Evolutionary conservation across 2,797 vertebrate species (phyloP).

Genomic region (Dendrocincla fuliginosa): DNA sequence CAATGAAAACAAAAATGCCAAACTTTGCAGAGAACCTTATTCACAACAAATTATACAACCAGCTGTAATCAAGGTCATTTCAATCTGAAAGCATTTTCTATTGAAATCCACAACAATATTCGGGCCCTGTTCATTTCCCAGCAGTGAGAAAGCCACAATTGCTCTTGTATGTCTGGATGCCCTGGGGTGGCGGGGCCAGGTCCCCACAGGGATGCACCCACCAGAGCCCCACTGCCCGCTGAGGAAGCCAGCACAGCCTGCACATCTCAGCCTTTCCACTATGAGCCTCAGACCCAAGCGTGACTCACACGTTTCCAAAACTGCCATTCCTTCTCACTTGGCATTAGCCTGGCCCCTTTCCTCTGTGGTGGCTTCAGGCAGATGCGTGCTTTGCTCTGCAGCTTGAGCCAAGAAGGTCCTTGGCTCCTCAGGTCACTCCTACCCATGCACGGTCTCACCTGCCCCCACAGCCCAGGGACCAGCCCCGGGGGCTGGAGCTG

Average conservation of each 20-base stretch:
- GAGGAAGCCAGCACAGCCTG: not conserved
- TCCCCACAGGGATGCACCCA: not conserved
- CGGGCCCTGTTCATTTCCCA: not conserved
- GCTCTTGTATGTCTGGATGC: not conserved
- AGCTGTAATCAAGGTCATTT: not conserved
- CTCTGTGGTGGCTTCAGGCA: accelerated
- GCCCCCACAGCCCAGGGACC: not conserved
- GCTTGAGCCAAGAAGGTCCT: not conserved
- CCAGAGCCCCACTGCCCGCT: accelerated
- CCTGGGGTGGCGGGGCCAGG: accelerated
- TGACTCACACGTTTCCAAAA: not conserved
- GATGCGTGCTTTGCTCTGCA: accelerated
- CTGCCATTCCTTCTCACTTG: not conserved
- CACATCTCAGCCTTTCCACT: not conserved
- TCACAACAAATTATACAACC: not conserved
- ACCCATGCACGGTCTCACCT: not conserved
- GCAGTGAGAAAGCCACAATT: not conserved
- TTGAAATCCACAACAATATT: slow-evolving; percentile 39
- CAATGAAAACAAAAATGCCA: not conserved
- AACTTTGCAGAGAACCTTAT: not conserved
- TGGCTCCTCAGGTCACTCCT: not conserved
- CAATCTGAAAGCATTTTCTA: slow-evolving; percentile 15
- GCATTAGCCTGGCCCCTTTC: not conserved
- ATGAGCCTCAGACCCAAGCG: not conserved
- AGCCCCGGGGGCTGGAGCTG: not conserved